Conservation (phyloP, 2,888 invertebrate genomes). For the Catonia carolina region DNA sequence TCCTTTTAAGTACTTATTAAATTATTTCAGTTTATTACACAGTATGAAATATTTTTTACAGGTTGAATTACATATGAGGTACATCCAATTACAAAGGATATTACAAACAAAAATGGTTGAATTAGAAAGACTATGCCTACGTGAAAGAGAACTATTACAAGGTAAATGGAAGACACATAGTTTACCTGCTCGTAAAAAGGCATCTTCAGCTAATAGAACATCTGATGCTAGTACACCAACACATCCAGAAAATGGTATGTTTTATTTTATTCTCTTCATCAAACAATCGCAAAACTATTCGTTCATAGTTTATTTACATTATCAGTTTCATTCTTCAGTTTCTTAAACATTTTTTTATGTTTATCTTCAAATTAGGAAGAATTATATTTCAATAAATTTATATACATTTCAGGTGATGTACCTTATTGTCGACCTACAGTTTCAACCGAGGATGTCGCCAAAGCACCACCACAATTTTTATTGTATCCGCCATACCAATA, state of each 20-base stretch:
- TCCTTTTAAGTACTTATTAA: too few relatives aligned
- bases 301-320: background rate
- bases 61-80: slow-evolving; percentile 88
- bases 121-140: slow-evolving; percentile 69
- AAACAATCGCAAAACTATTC: too few relatives aligned
- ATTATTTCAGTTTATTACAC: too few relatives aligned
- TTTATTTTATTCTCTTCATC: too few relatives aligned
- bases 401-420: slow-evolving; percentile 34
- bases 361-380: background rate
- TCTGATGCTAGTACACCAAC: slow-evolving; percentile 41
- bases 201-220: slow-evolving; percentile 50
- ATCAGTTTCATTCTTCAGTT: background rate
- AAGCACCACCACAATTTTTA: slow-evolving; percentile 30
- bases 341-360: background rate
- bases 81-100: slow-evolving; percentile 79
- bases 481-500: slow-evolving; percentile 47
- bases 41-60: too few relatives aligned
- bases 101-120: slow-evolving; percentile 79
- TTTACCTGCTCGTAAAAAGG: slow-evolving; percentile 76
- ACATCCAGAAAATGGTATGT: slow-evolving; percentile 35
- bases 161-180: slow-evolving; percentile 88
- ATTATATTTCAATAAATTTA: background rate
- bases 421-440: slow-evolving; percentile 69
- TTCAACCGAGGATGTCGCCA: slow-evolving; percentile 66
- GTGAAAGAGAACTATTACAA: slow-evolving; percentile 75